A percentile compares a stretch with the other conserved stretches of the same genome.
Conservation (phyloP, 2,113 vertebrate genomes). For the Aegypius monachus region DNA sequence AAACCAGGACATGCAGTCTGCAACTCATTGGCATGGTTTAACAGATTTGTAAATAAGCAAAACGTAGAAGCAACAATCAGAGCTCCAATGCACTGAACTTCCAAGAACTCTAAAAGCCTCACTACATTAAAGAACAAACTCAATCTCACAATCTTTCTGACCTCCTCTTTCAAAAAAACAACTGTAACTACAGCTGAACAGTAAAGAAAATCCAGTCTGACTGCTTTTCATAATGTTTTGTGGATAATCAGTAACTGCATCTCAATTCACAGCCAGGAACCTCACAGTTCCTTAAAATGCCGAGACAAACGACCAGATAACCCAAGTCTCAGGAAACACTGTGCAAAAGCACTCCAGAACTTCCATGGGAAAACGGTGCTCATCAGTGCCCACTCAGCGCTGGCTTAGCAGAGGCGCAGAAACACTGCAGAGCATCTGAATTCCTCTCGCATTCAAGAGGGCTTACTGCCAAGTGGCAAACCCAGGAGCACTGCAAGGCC, state of each 20-base stretch:
- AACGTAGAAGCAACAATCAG: not conserved
- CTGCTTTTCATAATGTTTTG: not conserved
- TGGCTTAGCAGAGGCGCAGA: not conserved
- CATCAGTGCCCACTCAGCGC: accelerated
- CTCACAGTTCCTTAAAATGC: not conserved
- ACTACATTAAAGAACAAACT: not conserved
- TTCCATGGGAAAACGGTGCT: not conserved
- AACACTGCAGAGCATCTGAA: not conserved
- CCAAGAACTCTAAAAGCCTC: not conserved
- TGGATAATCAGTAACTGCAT: not conserved
- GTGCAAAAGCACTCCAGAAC: not conserved
- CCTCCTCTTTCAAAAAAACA: not conserved
- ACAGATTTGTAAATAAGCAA: not conserved
- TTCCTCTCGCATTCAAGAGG: not conserved
- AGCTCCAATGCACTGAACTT: not conserved
- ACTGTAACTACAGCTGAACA: not conserved
- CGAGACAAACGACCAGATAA: not conserved
- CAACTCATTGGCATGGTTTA: not conserved
- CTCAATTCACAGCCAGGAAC: not conserved
- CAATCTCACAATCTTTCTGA: not conserved
- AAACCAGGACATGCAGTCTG: not conserved
- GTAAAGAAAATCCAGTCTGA: not conserved
- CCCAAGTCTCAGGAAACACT: not conserved
- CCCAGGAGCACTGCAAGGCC: not conserved
- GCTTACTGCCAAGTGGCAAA: not conserved